Evolutionary conservation across 2,797 vertebrate species (phyloP), one percentile per base, ranked within the genome.

Genomic region (Paedocypris micromegethes): DNA sequence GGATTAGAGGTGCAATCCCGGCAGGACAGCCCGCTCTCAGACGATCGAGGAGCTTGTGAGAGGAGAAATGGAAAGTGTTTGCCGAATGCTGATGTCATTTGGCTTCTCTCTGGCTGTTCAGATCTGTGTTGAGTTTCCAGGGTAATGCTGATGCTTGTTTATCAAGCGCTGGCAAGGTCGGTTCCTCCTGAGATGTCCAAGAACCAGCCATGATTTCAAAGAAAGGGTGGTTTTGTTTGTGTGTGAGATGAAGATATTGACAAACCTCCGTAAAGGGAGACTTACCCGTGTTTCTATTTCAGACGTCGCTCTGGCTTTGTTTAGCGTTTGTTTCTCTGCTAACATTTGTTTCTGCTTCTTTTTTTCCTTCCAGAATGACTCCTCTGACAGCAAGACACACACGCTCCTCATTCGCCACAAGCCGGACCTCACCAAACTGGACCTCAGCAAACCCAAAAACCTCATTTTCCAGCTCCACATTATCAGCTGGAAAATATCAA

Each of bases 341-440:
- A 68, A 57, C 42, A 45, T 60, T 50, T 53, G 7, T 52, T 80
- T 68, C 49, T 60, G 46, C 62, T 0, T 66, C 47, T 57, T 85
- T 52, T 56, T 62, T 88, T 86, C 67, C 42, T 37, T 23, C 42
- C 85, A 92, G 91, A 92, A 88, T 83, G 87, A 93, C 86, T 81
- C 81, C 85, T 83, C 81, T 81, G 81, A 83, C 85, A 88, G 84
- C 61, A n/a, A 57, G 4, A 51, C 44, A 60, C 51, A 41, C 9
- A 47, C 67, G 45, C 38, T 52, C 23, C 43, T 40, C 44, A 0
- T 3, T 43, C 47, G 9, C 6, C 49, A 48, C 58, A 90, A 88
- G n/a, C 85, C 83, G 84, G 88, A 92, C 88, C 88, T 91, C 89
- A 88, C 73, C 71, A 83, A 82, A 80, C 83, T 75, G 77, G 86